Conservation (phyloP, 1,140 invertebrate species). For the Lasioglossum baleicum region DNA sequence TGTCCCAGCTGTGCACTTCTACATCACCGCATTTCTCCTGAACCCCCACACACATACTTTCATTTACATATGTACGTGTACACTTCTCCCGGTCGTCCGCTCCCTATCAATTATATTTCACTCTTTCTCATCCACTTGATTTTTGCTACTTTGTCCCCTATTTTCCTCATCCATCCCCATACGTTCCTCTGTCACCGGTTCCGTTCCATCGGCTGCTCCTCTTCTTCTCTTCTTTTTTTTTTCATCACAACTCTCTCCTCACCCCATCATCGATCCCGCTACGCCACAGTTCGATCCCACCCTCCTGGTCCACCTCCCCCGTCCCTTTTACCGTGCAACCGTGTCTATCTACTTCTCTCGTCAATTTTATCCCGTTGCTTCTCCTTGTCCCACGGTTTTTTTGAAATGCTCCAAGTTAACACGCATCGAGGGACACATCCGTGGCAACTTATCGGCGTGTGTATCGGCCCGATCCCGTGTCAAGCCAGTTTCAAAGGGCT, state of each 20-base stretch:
- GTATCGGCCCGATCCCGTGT: slow-evolving; percentile 6
- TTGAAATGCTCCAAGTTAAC: slow-evolving; percentile 14
- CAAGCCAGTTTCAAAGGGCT: slow-evolving; percentile 8
- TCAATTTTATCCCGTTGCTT: background rate
- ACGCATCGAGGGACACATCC: slow-evolving; percentile 9
- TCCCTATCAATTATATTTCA: slow-evolving; percentile 42
- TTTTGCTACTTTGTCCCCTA: slow-evolving; percentile 15
- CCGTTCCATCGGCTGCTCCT: slow-evolving; percentile 1
- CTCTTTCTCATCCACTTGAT: slow-evolving; percentile 21
- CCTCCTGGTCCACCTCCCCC: background rate
- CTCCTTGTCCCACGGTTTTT: background rate
- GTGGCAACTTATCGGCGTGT: slow-evolving; percentile 22
- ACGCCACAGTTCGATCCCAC: background rate
- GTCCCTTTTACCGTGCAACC: background rate
- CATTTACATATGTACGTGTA: slow-evolving; percentile 26
- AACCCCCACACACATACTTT: background rate
- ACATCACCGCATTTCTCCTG: background rate
- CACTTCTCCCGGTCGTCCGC: background rate
- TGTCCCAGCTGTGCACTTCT: background rate
- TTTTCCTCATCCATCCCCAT: slow-evolving; percentile 16
- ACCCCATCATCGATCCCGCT: slow-evolving; percentile 27
- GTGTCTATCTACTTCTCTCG: background rate
- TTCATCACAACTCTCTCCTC: background rate
- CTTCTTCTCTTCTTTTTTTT: background rate
- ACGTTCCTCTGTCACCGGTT: background rate